Evolutionary conservation across 1,140 invertebrate species (phyloP), one percentile per base, ranked within the genome.

Genomic region (Pteromalus puparum): DNA sequence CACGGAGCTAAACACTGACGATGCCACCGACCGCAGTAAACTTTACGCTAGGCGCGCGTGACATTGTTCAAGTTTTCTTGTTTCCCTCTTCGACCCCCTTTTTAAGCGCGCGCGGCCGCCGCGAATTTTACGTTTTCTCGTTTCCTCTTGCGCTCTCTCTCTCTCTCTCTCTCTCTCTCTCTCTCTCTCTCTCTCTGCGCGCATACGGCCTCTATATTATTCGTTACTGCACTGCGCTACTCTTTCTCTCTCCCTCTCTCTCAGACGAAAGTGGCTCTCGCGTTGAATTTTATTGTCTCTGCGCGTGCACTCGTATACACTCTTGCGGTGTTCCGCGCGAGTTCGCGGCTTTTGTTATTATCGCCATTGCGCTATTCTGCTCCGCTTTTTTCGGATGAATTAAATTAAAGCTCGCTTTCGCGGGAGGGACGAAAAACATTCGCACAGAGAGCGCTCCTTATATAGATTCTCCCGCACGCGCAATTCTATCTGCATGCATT

Each of bases 381-480:
- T 42, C 10, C 38, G 6, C 38, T 42, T 42, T 42, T 42, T 12
- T 42, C 30, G 9, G 38, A 7, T 5, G 10, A 42, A 42, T 42
- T 42, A 42, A 42, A 42, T 42, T 42, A 42, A 42, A 42, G 38
- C 38, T 5, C 38, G 38, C 7, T 42, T 42, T 42, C 38, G 38
- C 38, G 1, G 38, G 30, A 34, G 6, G 38, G 34, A 34, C 6
- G 5, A 1, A 34, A 42, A 42, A 9, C 38, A 42, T 42, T 42
- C 10, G 38, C 38, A 42, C 38, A 6, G 85, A 78, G 72, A 65
- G 72, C 82, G 82, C 82, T 87, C 85, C 87, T 88, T 88, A 86
- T 88, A 87, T 81, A 85, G 42, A 61, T 74, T 70, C 77, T 38
- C 73, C 13, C 73, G 38, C 48, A 18, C 61, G 67, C 75, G 21